These are phyloP conservation scores for Nyctereutes procyonoides DNA, from an alignment of 2,113 vertebrate species.

Conservation along the genomic window DNA sequence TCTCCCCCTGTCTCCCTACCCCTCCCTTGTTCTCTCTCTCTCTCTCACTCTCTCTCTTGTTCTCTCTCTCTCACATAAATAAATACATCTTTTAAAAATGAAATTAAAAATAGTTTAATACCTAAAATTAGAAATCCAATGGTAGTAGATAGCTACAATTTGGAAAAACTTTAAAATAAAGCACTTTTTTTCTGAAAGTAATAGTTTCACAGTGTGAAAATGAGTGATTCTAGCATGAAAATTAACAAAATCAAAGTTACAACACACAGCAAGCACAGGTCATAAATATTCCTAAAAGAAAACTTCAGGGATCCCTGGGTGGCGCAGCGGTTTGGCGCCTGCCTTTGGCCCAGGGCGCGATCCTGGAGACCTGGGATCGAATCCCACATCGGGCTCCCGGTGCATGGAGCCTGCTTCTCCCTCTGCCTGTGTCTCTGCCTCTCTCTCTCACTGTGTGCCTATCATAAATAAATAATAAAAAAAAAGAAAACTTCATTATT, in stretches of 20 bases:
- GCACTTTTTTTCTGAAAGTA: neutral
- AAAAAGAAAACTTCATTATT: neutral
- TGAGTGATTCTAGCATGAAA: neutral
- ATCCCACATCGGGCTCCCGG: no score
- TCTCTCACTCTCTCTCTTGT: neutral
- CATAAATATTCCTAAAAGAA: conserved; percentile 9
- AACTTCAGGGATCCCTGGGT: no score
- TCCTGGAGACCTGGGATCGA: no score
- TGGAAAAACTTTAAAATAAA: conserved; percentile 24
- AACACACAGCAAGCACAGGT: neutral
- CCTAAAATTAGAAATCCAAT: neutral
- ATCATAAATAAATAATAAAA: no score
- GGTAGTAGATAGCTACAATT: neutral
- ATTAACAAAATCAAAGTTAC: neutral
- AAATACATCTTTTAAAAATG: neutral
- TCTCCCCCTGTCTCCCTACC: neutral
- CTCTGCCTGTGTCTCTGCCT: no score
- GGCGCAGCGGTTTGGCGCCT: no score
- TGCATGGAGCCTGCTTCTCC: no score
- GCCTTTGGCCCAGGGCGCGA: no score
- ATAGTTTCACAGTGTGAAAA: neutral
- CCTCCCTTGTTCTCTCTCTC: neutral
- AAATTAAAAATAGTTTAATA: neutral
- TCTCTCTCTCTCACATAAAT: neutral
- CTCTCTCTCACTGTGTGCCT: no score